Base-by-base conservation (phyloP, 2,113 vertebrate species). In the Penelope pileata region DNA sequence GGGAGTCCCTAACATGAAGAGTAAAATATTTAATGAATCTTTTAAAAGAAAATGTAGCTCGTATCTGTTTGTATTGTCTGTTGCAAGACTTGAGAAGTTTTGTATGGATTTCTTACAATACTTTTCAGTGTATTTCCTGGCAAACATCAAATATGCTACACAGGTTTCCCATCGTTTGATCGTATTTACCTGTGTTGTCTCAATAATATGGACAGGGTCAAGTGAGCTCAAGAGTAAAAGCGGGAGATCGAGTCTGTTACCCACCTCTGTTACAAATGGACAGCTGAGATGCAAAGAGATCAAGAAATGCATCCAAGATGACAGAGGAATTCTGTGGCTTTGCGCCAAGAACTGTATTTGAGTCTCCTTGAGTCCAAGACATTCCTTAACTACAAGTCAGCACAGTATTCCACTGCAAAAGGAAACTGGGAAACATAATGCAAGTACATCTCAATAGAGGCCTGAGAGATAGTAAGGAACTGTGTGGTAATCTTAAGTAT, bases 281-380 rank as follows among this genome's bases (percentile, higher is more conserved):
- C 9, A 74, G 45, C 7, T 22, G 8, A 16, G 11, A 66, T 64
- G 29, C 4, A 63, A 54, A 70, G 18, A 54, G 9, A 34, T 86
- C 3, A 67, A 48, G 60, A 53, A 84, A 78, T 91, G 4, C 10
- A 56, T 50, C 17, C n/a, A 88, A 66, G 40, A 76, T 10, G 47
- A 53, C 19, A 30, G 3, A 75, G 12, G 19, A 76, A 7, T 42
- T 82, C 23, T 68, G 19, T 76, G 40, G 4, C 40, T 23, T 16
- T 64, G 16, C 16, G 73, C 8, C 3, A 5, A 90, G 34, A 79
- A 50, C 3, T 60, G 50, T 1, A 36, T 59, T 42, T 21, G 47
- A 56, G 30, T 16, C 9, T 38, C 2, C 4, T 45, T 27, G 48
- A 32, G 9, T 36, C 7, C 0, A 2, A 73, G 62, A 32, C 1